phyloP scores from a whole-genome alignment of 2,113 vertebrate genomes.

The Potamarius usumacintae region DNA sequence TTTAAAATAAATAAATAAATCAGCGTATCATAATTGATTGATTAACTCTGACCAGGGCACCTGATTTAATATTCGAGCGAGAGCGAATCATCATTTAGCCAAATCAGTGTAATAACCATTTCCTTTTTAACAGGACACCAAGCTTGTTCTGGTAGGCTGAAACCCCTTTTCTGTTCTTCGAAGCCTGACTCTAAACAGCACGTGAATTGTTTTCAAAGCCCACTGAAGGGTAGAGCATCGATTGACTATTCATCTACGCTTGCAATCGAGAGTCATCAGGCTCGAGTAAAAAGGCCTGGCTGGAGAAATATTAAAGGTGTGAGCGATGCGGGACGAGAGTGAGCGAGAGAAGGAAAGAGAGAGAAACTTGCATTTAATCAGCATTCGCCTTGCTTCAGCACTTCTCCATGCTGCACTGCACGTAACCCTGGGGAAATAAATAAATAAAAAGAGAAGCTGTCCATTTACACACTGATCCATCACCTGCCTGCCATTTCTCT shows the following conservation, averaged over 20 bases:
- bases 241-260: slow-evolving; percentile 28
- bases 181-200: slow-evolving; percentile 4
- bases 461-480: neutral
- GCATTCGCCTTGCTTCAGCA: slow-evolving; percentile 51
- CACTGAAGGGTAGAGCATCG: slow-evolving; percentile 27
- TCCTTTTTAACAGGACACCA: neutral
- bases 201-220: slow-evolving; percentile 26
- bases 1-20: neutral
- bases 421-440: slow-evolving; percentile 14
- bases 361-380: slow-evolving; percentile 36
- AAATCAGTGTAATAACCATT: neutral
- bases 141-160: neutral
- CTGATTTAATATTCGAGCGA: neutral
- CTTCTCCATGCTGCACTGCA: slow-evolving; percentile 27
- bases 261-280: slow-evolving; percentile 20
- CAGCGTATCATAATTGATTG: neutral
- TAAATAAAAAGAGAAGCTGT: neutral
- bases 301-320: slow-evolving; percentile 36
- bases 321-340: neutral
- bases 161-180: neutral
- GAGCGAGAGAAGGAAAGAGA: neutral
- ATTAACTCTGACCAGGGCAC: neutral
- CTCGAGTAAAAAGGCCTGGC: slow-evolving; percentile 1
- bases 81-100: neutral
- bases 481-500: neutral